Conservation (phyloP, 2,113 vertebrate genomes). For the Ia io region DNA sequence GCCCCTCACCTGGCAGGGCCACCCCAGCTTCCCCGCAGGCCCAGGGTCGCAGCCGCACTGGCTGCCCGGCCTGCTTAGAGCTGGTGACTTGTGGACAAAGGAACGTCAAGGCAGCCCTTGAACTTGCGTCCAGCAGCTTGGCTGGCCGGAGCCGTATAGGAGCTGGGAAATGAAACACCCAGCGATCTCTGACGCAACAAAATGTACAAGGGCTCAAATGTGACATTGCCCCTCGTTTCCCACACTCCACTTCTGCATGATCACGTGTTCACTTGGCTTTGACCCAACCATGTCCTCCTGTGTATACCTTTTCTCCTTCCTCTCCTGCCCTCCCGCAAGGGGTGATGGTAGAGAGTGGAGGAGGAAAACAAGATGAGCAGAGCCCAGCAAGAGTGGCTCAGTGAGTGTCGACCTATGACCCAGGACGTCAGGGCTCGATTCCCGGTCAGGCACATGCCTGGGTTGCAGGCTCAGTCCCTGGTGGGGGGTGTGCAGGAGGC, state of each 20-base stretch:
- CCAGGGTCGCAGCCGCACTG: neutral
- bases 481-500: no score
- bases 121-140: conserved; percentile 46
- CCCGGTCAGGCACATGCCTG: no score
- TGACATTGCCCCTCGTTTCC: neutral
- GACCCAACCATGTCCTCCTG: neutral
- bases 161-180: conserved; percentile 60
- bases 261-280: neutral
- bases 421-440: no score
- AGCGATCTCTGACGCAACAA: neutral
- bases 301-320: neutral
- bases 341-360: neutral
- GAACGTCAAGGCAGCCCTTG: conserved; percentile 58
- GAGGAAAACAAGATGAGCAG: neutral
- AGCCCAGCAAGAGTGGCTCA: no score
- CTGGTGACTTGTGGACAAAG: conserved; percentile 54
- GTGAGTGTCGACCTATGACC: no score
- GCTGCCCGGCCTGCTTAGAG: neutral
- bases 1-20: neutral
- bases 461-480: no score
- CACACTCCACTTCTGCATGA: neutral
- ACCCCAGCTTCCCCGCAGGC: neutral
- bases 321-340: neutral
- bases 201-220: neutral
- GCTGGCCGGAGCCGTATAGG: conserved; percentile 53